Base-by-base conservation (phyloP, 2,113 vertebrate species). In the Silurus glanis region DNA sequence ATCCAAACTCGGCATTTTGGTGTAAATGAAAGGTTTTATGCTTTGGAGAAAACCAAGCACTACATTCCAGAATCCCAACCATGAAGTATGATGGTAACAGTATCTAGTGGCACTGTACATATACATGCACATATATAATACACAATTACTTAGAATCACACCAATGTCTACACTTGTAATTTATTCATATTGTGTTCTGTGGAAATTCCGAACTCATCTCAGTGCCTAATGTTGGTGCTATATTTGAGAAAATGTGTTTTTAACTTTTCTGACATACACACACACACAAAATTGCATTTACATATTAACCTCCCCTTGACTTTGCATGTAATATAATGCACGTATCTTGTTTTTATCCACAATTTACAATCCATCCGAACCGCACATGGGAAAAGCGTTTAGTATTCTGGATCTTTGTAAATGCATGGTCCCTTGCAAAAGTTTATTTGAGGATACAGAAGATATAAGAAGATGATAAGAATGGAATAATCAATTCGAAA, bases 391-490 rank as follows among this genome's bases (percentile, higher is more conserved):
- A 72, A 49, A 21, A 72, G 45, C 0, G 3, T 71, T 71, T 19
- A 47, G 37, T 21, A 72, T 72, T 49, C 45, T 71, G 69, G 16
- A 19, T 12, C 10, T 56, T 78, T 78, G 13, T 55, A 56, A 78
- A 56, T 14, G 1, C n/a, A 17, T 55, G 23, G 3, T 3, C 53
- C 56, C 23, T 28, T 37, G 45, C 6, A 45, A 84, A 56, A 75
- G 53, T 59, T 69, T 53, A 71, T 51, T 78, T 69, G 25, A 88
- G 55, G 45, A 80, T 45, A 72, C 23, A 14, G 25, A 71, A 75
- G n/a, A 59, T 19, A 49, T 49, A 49, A 2, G 10, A 45, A 67
- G 19, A 13, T 7, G 2, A 13, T 23, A n/a, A 75, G 49, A 19
- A 74, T 12, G 10, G 25, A 78, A 55, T 55, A 51, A 79, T 84